Evolutionary conservation across 2,113 vertebrate species (phyloP).

Genomic region (Lasiurus borealis): DNA sequence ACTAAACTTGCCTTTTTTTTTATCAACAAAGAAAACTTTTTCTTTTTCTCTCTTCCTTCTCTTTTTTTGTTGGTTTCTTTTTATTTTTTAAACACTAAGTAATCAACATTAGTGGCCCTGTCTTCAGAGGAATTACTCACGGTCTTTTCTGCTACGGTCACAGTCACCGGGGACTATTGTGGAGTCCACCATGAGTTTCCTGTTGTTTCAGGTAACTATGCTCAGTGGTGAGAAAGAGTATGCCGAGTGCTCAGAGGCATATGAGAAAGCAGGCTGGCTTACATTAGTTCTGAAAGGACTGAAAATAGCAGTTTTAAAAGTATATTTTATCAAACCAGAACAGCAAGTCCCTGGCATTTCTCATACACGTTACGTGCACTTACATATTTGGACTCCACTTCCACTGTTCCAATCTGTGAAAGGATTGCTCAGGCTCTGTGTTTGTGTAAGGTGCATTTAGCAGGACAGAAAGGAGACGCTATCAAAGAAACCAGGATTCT

Average conservation of each 20-base stretch:
- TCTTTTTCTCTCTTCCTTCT: neutral
- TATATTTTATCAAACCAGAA: constrained; percentile 29
- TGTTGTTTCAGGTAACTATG: constrained; percentile 43
- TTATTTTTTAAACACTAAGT: constrained; percentile 8
- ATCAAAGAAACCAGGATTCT: neutral
- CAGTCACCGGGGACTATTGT: neutral
- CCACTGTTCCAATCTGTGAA: neutral
- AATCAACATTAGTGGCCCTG: neutral
- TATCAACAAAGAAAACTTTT: neutral
- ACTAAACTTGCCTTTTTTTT: constrained; percentile 35
- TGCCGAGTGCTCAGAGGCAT: neutral
- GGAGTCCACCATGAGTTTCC: constrained; percentile 50
- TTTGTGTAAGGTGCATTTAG: neutral
- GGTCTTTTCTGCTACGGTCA: constrained; percentile 18
- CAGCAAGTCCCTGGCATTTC: neutral
- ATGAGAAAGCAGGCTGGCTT: constrained; percentile 32
- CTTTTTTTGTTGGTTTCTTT: neutral
- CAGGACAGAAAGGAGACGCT: neutral
- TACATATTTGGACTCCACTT: neutral
- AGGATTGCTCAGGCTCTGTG: neutral
- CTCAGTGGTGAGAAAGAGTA: constrained; percentile 43
- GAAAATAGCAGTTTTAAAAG: constrained; percentile 63
- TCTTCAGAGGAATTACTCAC: constrained; percentile 47
- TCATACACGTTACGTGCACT: neutral
- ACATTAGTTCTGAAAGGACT: constrained; percentile 76